Percentiles rank a stretch among this genome's conserved stretches.
Evolutionary conservation across 2,888 invertebrate species (phyloP).

Genomic region (Hetaerina titia): DNA sequence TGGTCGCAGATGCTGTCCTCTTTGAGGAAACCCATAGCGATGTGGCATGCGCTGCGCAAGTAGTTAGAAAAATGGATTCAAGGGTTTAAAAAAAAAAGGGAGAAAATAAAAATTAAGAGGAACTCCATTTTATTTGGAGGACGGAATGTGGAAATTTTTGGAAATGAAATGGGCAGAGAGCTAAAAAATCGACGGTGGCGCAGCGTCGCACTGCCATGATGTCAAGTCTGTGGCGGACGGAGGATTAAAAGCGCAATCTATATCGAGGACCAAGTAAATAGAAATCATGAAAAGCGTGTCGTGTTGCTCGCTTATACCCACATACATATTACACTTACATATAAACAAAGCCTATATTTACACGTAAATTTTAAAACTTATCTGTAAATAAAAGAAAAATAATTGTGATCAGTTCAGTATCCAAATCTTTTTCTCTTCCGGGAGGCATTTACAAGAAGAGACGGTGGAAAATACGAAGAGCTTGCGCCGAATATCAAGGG

Average conservation of each 20-base stretch:
- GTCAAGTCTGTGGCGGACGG: conserved; percentile 34
- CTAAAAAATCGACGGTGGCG: background rate
- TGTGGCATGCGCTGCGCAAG: conserved; percentile 89
- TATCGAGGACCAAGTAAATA: conserved; percentile 56
- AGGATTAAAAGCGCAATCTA: conserved; percentile 30
- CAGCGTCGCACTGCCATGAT: conserved; percentile 31
- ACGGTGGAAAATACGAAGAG: background rate
- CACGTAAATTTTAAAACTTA: conserved; percentile 36
- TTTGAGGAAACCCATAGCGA: conserved; percentile 88
- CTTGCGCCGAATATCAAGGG: background rate
- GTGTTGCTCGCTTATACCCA: conserved; percentile 13
- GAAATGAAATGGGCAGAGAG: background rate
- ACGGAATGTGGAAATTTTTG: background rate
- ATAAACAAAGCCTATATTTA: conserved; percentile 56
- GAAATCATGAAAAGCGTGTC: conserved; percentile 20
- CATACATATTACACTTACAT: conserved; percentile 18
- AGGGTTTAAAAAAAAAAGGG: background rate
- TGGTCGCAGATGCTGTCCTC: conserved; percentile 92
- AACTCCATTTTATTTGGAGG: conserved; percentile 6
- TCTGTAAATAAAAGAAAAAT: conserved; percentile 28
- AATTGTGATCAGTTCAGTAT: conserved; percentile 37
- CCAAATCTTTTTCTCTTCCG: conserved; percentile 14
- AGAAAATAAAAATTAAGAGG: background rate
- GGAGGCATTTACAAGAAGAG: conserved; percentile 14
- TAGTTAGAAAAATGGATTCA: background rate